These are phyloP conservation scores for Sebastes iracundus DNA, from an alignment of 2,797 vertebrate genomes.

Conservation along the genomic window DNA sequence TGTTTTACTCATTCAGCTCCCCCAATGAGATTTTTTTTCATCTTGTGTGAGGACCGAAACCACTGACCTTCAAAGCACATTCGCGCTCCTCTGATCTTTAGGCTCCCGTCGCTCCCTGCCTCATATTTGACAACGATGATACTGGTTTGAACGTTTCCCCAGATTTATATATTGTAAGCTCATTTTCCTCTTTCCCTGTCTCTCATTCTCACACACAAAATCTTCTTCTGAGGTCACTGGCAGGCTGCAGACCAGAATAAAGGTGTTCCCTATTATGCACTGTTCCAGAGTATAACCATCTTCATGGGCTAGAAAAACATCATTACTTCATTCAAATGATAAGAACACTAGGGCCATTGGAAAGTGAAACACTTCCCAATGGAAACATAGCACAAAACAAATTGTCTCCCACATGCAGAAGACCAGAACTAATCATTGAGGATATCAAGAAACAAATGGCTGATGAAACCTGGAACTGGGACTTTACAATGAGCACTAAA, in stretches of 20 bases:
- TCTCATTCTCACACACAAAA: slow-evolving; percentile 12
- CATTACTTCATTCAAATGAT: slow-evolving; percentile 22
- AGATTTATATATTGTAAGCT: slow-evolving; percentile 52
- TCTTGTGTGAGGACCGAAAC: slow-evolving; percentile 55
- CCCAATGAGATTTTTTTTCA: slow-evolving; percentile 61
- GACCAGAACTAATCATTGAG: slow-evolving; percentile 1
- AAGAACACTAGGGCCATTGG: neutral
- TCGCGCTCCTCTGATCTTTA: slow-evolving; percentile 58
- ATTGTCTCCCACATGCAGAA: neutral
- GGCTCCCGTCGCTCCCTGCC: slow-evolving; percentile 35
- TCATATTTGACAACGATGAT: slow-evolving; percentile 48
- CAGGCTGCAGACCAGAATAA: slow-evolving; percentile 37
- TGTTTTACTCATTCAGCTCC: slow-evolving; percentile 68
- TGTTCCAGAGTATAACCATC: slow-evolving; percentile 28
- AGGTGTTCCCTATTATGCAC: slow-evolving; percentile 30
- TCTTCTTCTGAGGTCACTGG: slow-evolving; percentile 35
- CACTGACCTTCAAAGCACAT: slow-evolving; percentile 72
- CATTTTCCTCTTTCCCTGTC: slow-evolving; percentile 32
- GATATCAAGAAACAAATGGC: slow-evolving; percentile 1
- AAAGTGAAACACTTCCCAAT: slow-evolving; percentile 19
- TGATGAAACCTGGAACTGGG: neutral
- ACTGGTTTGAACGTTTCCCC: slow-evolving; percentile 33
- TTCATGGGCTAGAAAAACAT: slow-evolving; percentile 25
- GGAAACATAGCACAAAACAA: slow-evolving; percentile 3
- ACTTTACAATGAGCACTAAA: neutral